Base-by-base conservation (phyloP, 2,888 invertebrate species). In the Zhengitettix transpicula region DNA sequence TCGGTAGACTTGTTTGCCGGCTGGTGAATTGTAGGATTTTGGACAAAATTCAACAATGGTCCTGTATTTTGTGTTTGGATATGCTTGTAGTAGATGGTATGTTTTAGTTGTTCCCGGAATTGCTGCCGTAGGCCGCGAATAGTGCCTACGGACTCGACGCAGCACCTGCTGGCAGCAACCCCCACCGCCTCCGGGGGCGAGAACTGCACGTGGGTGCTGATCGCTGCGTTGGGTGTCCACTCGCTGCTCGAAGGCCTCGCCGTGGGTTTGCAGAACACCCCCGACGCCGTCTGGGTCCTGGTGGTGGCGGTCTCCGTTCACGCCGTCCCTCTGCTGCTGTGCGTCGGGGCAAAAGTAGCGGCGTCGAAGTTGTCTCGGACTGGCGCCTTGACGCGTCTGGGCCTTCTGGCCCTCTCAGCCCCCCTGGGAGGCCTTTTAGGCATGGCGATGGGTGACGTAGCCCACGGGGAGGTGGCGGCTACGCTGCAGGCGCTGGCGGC, bases 281-380 rank as follows among this genome's bases (percentile, higher is more conserved):
- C 69, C 9, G 69, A 71, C 3, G 74, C 75, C 63, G 75, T 78
- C 56, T 78, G 78, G 78, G 77, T 68, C 47, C 68, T 79, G 52
- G 77, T 78, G 65, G 70, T 73, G 1, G 78, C 78, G 10, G 74
- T 78, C 47, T 72, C 75, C 9, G 72, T 78, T 9, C 79, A 79
- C 66, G 78, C 78, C 14, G 74, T 75, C 12, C 77, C 78, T 2
- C 75, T 79, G 61, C 69, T 78, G 41, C 78, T 78, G 65, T 77
- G 77, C 63, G 75, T 79, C 56, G 77, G 78, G 5, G 47, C 47
- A 3, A 47, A 47, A n/a, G 47, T 47, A 47, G 47, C 47, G 14
- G 47, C 47, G 14, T 14, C 47, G 12, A 12, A n/a, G 14, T 14
- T 47, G 47, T 47, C 47, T 3, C 47, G 47, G 14, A 5, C 14